Conservation (phyloP, 2,797 vertebrate species). For the Coendou prehensilis region DNA sequence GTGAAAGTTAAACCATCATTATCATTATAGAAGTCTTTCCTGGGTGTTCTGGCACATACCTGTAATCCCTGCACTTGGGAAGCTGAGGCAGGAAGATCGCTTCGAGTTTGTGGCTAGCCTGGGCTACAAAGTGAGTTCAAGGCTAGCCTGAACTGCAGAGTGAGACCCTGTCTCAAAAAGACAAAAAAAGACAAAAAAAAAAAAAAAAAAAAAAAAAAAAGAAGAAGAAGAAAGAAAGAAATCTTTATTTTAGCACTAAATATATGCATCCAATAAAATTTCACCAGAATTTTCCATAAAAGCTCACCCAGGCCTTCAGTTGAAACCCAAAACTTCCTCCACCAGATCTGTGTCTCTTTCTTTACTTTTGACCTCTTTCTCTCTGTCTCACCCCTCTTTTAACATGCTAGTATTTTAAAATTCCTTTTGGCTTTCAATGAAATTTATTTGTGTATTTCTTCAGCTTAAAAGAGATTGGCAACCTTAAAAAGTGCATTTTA, state of each 20-base stretch:
- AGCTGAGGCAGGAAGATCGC: too few relatives aligned
- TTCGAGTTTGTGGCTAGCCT: too few relatives aligned
- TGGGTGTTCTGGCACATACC: too few relatives aligned
- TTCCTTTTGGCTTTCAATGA: constrained; percentile 41
- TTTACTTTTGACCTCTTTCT: too few relatives aligned
- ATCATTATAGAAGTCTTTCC: constrained; percentile 74
- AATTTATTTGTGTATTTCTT: background rate
- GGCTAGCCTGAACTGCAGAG: too few relatives aligned
- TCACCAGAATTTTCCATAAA: constrained; percentile 76
- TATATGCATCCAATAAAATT: constrained; percentile 41
- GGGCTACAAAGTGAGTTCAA: too few relatives aligned
- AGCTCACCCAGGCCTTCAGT: constrained; percentile 66
- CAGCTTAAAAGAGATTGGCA: background rate
- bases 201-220: too few relatives aligned
- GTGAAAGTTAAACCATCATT: constrained; percentile 77
- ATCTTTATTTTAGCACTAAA: constrained; percentile 63
- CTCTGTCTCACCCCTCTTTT: too few relatives aligned
- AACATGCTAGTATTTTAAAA: constrained; percentile 43
- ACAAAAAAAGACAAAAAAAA: too few relatives aligned
- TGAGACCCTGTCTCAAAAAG: too few relatives aligned
- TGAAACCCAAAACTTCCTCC: background rate
- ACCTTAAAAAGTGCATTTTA: background rate
- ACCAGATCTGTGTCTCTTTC: background rate
- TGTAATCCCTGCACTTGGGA: too few relatives aligned
- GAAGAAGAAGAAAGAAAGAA: background rate